Conservation (phyloP, 2,113 vertebrate genomes). For the Sapayoa aenigma region DNA sequence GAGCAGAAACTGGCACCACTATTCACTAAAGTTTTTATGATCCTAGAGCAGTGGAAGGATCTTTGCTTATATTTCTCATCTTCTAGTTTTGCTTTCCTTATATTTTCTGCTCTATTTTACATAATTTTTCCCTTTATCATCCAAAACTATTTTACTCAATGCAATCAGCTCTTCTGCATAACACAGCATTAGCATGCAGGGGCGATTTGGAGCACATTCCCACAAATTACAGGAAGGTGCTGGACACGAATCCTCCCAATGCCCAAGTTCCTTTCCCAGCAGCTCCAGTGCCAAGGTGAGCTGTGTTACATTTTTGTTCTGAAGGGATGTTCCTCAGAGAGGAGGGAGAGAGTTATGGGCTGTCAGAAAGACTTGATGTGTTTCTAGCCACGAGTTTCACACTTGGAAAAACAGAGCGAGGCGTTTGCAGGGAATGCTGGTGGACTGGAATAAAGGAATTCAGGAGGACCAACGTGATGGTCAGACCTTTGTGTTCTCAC, state of each 20-base stretch:
- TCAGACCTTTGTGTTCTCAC: not conserved
- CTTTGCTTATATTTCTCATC: not conserved
- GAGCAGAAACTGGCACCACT: not conserved
- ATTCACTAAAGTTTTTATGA: not conserved
- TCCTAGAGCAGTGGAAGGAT: not conserved
- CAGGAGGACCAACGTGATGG: not conserved
- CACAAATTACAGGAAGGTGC: not conserved
- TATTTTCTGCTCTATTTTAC: no score
- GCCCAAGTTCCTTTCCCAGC: not conserved
- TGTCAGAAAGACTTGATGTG: not conserved
- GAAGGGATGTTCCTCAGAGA: not conserved
- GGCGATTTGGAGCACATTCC: not conserved
- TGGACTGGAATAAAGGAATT: not conserved
- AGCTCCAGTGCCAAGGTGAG: not conserved
- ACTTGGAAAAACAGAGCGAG: not conserved
- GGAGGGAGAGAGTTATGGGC: not conserved
- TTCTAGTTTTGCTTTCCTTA: no score
- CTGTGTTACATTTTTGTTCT: not conserved
- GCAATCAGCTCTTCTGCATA: not conserved
- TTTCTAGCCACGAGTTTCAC: not conserved
- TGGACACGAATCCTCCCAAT: not conserved
- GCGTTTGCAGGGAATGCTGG: not conserved
- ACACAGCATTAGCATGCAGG: not conserved
- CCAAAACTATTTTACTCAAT: not conserved
- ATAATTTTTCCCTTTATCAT: not conserved